A percentile compares a stretch with the other conserved stretches of the same genome.
phyloP scores from a whole-genome alignment of 1,140 invertebrate species.

The Adelges cooleyi region DNA sequence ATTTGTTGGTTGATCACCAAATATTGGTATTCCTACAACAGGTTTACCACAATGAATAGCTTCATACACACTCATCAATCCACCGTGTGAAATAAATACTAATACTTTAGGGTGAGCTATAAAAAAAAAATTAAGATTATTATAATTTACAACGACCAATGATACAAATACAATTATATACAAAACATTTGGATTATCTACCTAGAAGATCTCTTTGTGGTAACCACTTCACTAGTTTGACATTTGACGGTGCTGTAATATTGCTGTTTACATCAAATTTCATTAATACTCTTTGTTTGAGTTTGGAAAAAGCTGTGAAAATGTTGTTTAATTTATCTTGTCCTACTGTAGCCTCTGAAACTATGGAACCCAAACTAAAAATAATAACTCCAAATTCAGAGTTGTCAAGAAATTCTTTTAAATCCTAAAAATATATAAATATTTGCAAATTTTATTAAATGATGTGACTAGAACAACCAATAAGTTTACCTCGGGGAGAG shows the following conservation, averaged over 20 bases:
- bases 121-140: conserved; percentile 31
- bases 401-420: conserved; percentile 46
- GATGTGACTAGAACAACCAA: not conserved
- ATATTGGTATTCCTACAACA: conserved; percentile 41
- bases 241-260: conserved; percentile 37
- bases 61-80: conserved; percentile 47
- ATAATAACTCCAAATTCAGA: conserved; percentile 49
- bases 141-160: not conserved
- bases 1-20: conserved; percentile 37
- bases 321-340: conserved; percentile 1
- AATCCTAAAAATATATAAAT: conserved; percentile 40
- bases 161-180: not conserved
- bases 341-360: not conserved
- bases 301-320: conserved; percentile 24
- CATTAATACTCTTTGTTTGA: conserved; percentile 52
- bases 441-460: not conserved
- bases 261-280: conserved; percentile 47
- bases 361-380: conserved; percentile 50
- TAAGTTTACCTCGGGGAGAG: conserved; percentile 42
- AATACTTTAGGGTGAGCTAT: conserved; percentile 43
- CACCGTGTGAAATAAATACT: conserved; percentile 50
- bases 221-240: conserved; percentile 49
- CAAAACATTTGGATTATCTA: conserved; percentile 33
- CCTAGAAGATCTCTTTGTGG: conserved; percentile 49
- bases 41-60: conserved; percentile 47